Percentiles rank a stretch among this genome's conserved stretches.
Evolutionary conservation across 2,113 vertebrate genomes (phyloP).

Genomic region (Perognathus longimembris): DNA sequence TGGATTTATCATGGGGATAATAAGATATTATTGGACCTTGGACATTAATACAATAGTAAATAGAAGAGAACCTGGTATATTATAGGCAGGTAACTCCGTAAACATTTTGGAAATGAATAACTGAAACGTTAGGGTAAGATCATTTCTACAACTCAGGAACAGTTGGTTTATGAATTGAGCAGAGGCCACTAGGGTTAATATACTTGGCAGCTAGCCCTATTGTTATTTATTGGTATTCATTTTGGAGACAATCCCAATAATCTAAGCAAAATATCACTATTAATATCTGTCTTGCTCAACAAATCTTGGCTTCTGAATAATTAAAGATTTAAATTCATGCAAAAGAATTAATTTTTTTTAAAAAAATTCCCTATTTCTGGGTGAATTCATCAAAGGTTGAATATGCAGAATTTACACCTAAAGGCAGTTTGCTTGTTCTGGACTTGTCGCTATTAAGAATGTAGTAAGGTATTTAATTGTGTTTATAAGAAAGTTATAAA

Average conservation of each 20-base stretch:
- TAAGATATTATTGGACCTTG: not conserved
- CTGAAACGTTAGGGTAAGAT: not conserved
- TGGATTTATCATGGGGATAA: not conserved
- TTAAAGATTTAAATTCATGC: not conserved
- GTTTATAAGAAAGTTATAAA: not conserved
- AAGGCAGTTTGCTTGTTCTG: not conserved
- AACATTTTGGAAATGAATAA: not conserved
- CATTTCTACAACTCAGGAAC: not conserved
- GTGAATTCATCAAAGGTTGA: conserved; percentile 5
- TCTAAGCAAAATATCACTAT: not conserved
- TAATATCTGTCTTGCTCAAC: not conserved
- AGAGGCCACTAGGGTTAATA: not conserved
- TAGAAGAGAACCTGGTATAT: not conserved
- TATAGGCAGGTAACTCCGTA: not conserved
- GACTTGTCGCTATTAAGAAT: not conserved
- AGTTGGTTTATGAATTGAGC: not conserved
- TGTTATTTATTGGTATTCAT: not conserved
- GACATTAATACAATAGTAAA: not conserved
- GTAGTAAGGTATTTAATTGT: not conserved
- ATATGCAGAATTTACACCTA: not conserved
- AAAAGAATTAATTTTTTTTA: not conserved
- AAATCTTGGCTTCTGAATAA: conserved; percentile 1
- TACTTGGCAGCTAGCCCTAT: not conserved
- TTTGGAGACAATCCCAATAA: not conserved
- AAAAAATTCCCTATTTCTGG: not conserved